Evolutionary conservation across 64 coral and sea anemone genomes (phyloP).

Genomic region (Pachyseris speciosa): DNA sequence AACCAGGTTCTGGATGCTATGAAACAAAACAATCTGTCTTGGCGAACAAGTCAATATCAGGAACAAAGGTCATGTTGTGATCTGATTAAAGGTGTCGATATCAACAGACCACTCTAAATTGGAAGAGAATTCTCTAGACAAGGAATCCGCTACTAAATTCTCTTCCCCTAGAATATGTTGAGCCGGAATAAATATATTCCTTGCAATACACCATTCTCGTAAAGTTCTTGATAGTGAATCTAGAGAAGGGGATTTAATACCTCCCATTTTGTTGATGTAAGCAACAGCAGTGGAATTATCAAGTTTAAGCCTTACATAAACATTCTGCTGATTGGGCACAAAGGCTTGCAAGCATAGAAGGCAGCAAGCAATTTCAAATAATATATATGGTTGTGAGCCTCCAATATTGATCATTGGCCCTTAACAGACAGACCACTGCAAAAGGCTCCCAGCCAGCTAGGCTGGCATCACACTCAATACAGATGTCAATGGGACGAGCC

Average conservation of each 20-base stretch:
- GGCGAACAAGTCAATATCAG: slow-evolving; percentile 43
- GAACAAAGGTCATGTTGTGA: background rate
- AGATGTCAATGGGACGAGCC: background rate
- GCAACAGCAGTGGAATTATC: slow-evolving; percentile 57
- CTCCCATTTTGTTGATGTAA: too few relatives aligned
- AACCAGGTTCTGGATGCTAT: slow-evolving; percentile 60
- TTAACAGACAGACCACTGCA: too few relatives aligned
- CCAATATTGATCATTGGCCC: too few relatives aligned
- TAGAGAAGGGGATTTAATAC: background rate
- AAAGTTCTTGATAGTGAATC: background rate
- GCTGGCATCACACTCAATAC: slow-evolving; percentile 57
- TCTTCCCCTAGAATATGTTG: slow-evolving; percentile 8
- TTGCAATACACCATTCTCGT: slow-evolving; percentile 17
- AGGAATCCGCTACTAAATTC: slow-evolving; percentile 2
- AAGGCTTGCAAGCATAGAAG: too few relatives aligned
- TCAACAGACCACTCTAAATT: slow-evolving; percentile 59
- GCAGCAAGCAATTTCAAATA: slow-evolving; percentile 27
- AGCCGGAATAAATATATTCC: slow-evolving; percentile 13
- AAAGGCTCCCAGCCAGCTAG: slow-evolving; percentile 55
- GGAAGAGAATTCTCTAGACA: background rate
- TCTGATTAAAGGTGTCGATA: slow-evolving; percentile 2
- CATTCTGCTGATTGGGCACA: background rate
- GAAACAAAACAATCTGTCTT: slow-evolving; percentile 45
- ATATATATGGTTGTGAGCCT: slow-evolving; percentile 31
- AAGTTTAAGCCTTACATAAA: slow-evolving; percentile 2